A percentile compares a stretch with the other conserved stretches of the same genome.
These are phyloP conservation scores for Nephrotoma flavescens DNA, from an alignment of 2,888 invertebrate genomes.

Conservation along the genomic window DNA sequence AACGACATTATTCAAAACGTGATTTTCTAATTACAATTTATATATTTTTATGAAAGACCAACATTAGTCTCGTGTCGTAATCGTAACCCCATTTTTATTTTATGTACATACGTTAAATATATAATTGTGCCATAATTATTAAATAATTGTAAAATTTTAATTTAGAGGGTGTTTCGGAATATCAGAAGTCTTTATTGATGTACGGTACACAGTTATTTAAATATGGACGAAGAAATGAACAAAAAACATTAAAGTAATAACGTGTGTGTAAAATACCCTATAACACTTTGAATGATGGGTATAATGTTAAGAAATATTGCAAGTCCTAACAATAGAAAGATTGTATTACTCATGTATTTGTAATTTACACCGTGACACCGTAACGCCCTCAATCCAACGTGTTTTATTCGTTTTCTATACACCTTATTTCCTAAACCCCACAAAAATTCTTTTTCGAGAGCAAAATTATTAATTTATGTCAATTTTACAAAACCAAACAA, in stretches of 20 bases:
- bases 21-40: background rate
- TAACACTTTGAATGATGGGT: background rate
- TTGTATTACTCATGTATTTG: background rate
- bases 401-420: background rate
- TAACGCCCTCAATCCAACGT: background rate
- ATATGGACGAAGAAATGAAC: background rate
- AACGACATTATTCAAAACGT: background rate
- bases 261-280: background rate
- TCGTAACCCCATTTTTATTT: background rate
- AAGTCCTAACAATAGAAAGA: background rate
- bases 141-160: background rate
- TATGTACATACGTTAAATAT: background rate
- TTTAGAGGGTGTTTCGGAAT: background rate
- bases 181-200: background rate
- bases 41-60: background rate
- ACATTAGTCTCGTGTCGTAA: background rate
- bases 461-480: background rate
- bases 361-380: no score
- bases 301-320: background rate
- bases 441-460: background rate
- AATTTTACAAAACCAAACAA: background rate
- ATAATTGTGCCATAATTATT: background rate
- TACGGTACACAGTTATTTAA: background rate
- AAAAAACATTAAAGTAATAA: background rate
- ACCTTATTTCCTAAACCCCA: background rate